phyloP scores from a whole-genome alignment of 2,888 invertebrate species.

The Artemia sinica region DNA sequence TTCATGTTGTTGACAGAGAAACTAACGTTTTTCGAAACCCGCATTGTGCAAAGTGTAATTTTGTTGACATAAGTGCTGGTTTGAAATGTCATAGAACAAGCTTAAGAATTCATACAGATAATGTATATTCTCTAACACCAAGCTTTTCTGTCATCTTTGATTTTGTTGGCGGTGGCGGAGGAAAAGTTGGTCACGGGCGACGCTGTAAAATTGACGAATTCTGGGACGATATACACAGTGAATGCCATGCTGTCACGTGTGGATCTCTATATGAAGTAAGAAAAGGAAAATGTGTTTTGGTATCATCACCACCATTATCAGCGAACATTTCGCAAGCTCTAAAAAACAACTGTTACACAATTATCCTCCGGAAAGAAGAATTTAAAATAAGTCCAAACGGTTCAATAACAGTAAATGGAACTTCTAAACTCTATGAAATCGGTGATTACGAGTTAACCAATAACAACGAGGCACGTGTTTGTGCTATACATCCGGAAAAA shows the following conservation, averaged over 20 bases:
- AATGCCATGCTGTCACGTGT: conserved; percentile 26
- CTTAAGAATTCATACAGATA: not conserved
- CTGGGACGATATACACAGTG: conserved; percentile 28
- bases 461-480: conserved; percentile 19
- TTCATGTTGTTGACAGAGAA: conserved; percentile 11
- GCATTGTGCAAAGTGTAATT: conserved; percentile 29
- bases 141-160: conserved; percentile 25
- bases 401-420: conserved; percentile 26
- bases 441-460: conserved; percentile 18
- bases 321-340: conserved; percentile 11
- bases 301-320: too few species aligned
- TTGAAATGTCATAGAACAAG: not conserved
- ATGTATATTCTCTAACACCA: conserved; percentile 3
- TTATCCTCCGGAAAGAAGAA: conserved; percentile 19
- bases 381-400: conserved; percentile 24
- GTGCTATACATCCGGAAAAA: conserved; percentile 8
- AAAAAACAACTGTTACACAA: conserved; percentile 14
- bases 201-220: conserved; percentile 26
- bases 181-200: conserved; percentile 24
- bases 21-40: conserved; percentile 28
- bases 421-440: conserved; percentile 21
- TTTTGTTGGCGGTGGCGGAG: conserved; percentile 25
- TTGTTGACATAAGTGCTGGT: conserved; percentile 19
- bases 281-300: conserved; percentile 15
- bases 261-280: conserved; percentile 15